phyloP scores from a whole-genome alignment of 2,113 vertebrate genomes.

The Megatriorchis doriae region DNA sequence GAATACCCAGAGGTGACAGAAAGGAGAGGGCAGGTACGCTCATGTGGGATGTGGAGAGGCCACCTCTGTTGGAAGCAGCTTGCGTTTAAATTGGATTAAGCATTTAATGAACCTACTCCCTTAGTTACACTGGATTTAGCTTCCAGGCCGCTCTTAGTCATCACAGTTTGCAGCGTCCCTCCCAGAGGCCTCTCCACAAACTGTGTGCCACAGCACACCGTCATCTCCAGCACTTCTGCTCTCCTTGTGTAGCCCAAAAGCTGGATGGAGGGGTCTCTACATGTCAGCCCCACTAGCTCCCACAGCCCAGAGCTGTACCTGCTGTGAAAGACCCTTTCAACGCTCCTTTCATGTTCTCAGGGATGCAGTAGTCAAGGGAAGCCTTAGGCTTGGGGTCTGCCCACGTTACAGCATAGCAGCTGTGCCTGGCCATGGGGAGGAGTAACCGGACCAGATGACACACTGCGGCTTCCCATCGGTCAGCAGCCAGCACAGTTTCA shows the following conservation, averaged over 20 bases:
- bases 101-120: neutral
- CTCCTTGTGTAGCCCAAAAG: neutral
- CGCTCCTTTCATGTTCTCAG: rapidly evolving
- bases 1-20: neutral
- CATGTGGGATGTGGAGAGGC: neutral
- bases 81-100: neutral
- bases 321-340: neutral
- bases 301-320: neutral
- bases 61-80: neutral
- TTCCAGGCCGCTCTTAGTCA: neutral
- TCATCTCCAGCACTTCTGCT: neutral
- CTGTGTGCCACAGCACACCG: neutral
- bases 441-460: neutral
- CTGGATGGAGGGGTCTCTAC: neutral
- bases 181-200: neutral
- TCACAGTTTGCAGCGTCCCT: neutral
- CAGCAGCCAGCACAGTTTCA: neutral
- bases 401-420: neutral
- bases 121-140: neutral
- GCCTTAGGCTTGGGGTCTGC: neutral
- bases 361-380: neutral
- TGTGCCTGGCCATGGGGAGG: neutral
- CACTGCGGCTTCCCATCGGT: neutral
- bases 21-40: neutral
- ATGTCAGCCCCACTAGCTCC: rapidly evolving